Base-by-base conservation (phyloP, 2,113 vertebrate species). In the Hyla sarda region DNA sequence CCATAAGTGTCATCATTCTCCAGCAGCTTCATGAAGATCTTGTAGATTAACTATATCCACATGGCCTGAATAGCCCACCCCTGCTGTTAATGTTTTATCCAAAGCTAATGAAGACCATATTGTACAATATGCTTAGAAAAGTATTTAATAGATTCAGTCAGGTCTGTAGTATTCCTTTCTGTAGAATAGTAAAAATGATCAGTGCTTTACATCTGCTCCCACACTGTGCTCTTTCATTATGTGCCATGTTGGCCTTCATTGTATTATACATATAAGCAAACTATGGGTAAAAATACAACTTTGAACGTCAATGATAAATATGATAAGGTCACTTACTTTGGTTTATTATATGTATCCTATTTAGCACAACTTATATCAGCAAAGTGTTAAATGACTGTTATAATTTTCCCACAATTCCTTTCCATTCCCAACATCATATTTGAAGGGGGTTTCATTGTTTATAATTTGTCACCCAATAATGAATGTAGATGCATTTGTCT, bases 401-500 rank as follows among this genome's bases (percentile, higher is more conserved):
- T 56, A 85, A 21, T 62, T 19, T 41, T 56, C 23, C 17, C 16
- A n/a, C 48, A 54, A 80, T 86, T 25, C 65, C 21, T 45, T 85
- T 72, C 48, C 47, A 54, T 67, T 72, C 56, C 56, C 62, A 14
- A 37, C 50, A 37, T 34, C 11, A 30, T 56, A 58, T 72, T 83
- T 71, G 25, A 34, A 56, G 32, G 28, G 60, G 72, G 47, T 41
- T 87, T 81, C 19, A n/a, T 23, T 58, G 84, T 87, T 62, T 87
- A 82, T 87, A 81, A 74, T 74, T 82, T 87, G 85, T 87, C 78
- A 87, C 77, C 85, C 85, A 87, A 74, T 56, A 86, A 82, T 87
- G 54, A 62, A 65, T 30, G 73, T 74, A n/a, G 65, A 74, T 58
- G 52, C 85, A 87, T 87, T 87, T 82, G 85, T 87, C 69, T 87